Percentiles rank a stretch among this genome's conserved stretches.
Conservation (phyloP, 2,113 vertebrate species). For the Hypocryptadius cinnamomeus region DNA sequence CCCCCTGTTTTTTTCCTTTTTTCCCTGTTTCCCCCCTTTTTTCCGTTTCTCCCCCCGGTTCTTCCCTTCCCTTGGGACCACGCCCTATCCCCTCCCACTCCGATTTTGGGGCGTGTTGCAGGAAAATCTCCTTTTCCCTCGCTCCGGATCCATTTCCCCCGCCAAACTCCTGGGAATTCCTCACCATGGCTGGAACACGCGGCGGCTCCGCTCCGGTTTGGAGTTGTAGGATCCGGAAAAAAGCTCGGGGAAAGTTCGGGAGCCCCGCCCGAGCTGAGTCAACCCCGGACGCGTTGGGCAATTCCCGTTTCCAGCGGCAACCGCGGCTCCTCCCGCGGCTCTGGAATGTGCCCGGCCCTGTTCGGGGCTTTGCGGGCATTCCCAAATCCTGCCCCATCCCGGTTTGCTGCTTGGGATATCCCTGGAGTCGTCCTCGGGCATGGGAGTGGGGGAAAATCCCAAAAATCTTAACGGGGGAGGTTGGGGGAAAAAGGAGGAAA, state of each 20-base stretch:
- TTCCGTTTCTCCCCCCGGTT: too few relatives aligned
- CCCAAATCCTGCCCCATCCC: neutral
- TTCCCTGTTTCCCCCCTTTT: neutral
- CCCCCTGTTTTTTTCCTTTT: rapidly evolving
- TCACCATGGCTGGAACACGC: neutral
- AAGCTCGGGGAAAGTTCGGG: neutral
- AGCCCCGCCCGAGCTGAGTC: neutral
- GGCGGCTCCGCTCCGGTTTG: neutral
- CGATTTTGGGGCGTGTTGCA: neutral
- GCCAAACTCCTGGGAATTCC: neutral
- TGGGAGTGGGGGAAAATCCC: neutral
- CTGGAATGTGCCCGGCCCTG: neutral
- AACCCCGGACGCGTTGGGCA: neutral
- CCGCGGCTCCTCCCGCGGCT: neutral
- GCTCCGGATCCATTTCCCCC: neutral
- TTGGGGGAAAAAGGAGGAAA: neutral
- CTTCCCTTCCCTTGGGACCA: neutral
- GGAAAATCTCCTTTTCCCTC: neutral
- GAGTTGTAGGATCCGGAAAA: neutral
- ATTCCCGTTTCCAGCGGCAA: neutral
- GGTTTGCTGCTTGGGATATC: neutral
- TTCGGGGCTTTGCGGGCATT: neutral
- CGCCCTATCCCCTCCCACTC: neutral
- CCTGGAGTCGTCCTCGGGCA: neutral
- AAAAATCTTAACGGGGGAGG: too few relatives aligned